Evolutionary conservation across 2,113 vertebrate species (phyloP), one percentile per base, ranked within the genome.

Genomic region (Potamarius usumacintae): DNA sequence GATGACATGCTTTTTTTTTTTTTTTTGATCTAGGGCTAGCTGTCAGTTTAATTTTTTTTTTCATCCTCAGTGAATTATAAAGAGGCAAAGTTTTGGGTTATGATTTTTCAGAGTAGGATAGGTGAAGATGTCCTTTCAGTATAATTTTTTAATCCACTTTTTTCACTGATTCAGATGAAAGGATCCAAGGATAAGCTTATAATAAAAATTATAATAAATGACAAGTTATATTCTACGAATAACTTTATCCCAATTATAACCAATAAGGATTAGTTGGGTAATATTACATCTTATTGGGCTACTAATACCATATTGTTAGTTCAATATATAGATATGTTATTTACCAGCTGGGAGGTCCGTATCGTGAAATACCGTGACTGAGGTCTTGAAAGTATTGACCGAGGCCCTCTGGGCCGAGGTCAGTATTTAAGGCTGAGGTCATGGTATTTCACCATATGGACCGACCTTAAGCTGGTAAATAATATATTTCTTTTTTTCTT

Each of bases 1-100:
- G 48, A 89, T 52, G 27, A 80, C 53, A 63, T 57, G 71, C 78
- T 57, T 22, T 25, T 77, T 77, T 86, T 86, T 53, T 74, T 74
- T 76, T 86, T 82, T 77, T 25, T 65, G 25, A 79, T 18, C 20
- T 48, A 76, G 0, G 42, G 71, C 77, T 17, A 84, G 25, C 74
- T 84, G 69, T 79, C 34, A 86, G 27, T 42, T 78, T 27, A 78
- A 55, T 25, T 34, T 27, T 60, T 62, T 80, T 87, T 71, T 1
- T 42, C 42, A 62, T 83, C 25, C 20, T 50, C 52, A 48, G 3
- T 78, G 58, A 58, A 9, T 60, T 76, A 72, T 82, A 58, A 83
- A 65, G 78, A 82, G 17, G 30, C 30, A 86, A 83, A 20, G 74
- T 34, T 86, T 77, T 55, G 2, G 18, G 48, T 22, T 82, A 42